phyloP scores from a whole-genome alignment of 2,797 vertebrate genomes.

The Falco naumanni region DNA sequence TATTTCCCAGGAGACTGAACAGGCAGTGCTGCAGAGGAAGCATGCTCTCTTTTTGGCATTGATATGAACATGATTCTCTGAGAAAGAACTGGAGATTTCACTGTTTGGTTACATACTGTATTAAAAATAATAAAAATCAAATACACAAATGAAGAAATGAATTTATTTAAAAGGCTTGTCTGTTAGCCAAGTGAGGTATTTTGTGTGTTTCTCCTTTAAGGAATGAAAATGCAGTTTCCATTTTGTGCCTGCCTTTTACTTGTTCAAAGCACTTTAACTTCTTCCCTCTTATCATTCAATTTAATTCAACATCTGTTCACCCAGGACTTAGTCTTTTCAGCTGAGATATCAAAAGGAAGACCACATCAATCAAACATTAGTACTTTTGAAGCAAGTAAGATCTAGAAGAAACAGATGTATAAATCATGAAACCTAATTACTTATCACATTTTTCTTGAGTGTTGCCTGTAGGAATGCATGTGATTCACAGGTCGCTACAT shows the following conservation, averaged over 20 bases:
- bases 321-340: conserved; percentile 58
- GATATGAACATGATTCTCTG: not conserved
- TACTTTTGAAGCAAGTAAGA: conserved; percentile 47
- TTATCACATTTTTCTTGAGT: not conserved
- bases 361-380: conserved; percentile 65
- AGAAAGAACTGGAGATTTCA: not conserved
- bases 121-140: not conserved
- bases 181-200: not conserved
- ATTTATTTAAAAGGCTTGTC: not conserved
- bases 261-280: conserved; percentile 47
- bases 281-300: conserved; percentile 50
- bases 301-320: conserved; percentile 62
- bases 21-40: not conserved
- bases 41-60: not conserved
- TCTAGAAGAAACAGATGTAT: conserved; percentile 48
- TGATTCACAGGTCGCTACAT: not conserved
- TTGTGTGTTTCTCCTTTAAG: conserved; percentile 1
- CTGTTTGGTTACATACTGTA: not conserved
- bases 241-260: conserved; percentile 6
- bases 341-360: conserved; percentile 61
- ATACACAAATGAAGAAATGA: not conserved
- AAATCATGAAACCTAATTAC: conserved; percentile 54
- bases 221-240: conserved; percentile 21
- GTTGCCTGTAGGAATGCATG: not conserved
- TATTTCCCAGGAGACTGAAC: not conserved